phyloP scores from a whole-genome alignment of 2,888 invertebrate genomes.

The Synergus itoensis region DNA sequence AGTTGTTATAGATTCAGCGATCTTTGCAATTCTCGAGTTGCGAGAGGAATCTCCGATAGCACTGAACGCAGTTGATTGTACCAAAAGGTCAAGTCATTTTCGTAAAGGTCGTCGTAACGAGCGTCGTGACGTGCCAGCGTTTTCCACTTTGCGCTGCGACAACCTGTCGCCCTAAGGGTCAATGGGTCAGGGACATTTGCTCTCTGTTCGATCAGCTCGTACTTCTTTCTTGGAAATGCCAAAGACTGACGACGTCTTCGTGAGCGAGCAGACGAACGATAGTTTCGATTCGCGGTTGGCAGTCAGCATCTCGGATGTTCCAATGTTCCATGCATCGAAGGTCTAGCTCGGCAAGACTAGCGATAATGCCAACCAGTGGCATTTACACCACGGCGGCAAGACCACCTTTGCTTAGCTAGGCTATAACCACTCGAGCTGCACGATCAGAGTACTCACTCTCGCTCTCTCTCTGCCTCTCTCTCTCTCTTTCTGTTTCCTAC shows the following conservation, averaged over 20 bases:
- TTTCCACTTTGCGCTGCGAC: constrained; percentile 51
- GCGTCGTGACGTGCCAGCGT: constrained; percentile 43
- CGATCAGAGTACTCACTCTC: constrained; percentile 53
- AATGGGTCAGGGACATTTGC: constrained; percentile 69
- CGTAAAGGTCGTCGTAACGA: constrained; percentile 53
- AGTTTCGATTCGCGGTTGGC: constrained; percentile 61
- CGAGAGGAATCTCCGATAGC: constrained; percentile 44
- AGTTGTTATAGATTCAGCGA: constrained; percentile 19
- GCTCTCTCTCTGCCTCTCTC: constrained; percentile 46
- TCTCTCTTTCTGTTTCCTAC: constrained; percentile 40
- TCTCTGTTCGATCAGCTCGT: constrained; percentile 58
- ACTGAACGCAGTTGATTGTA: constrained; percentile 48
- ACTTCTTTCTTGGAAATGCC: constrained; percentile 61
- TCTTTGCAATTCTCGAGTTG: constrained; percentile 38
- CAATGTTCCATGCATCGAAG: constrained; percentile 70
- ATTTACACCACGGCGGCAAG: constrained; percentile 71
- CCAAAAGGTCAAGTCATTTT: constrained; percentile 56
- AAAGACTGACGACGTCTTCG: constrained; percentile 50
- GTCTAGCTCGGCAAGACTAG: constrained; percentile 67
- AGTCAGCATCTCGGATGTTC: constrained; percentile 64
- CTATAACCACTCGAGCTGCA: constrained; percentile 49
- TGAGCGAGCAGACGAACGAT: constrained; percentile 63
- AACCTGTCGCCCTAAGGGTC: constrained; percentile 63
- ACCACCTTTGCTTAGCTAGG: constrained; percentile 69
- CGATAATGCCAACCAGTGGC: constrained; percentile 77